These are phyloP conservation scores for Kryptolebias ocellatus DNA, from an alignment of 2,797 vertebrate genomes.

Conservation along the genomic window DNA sequence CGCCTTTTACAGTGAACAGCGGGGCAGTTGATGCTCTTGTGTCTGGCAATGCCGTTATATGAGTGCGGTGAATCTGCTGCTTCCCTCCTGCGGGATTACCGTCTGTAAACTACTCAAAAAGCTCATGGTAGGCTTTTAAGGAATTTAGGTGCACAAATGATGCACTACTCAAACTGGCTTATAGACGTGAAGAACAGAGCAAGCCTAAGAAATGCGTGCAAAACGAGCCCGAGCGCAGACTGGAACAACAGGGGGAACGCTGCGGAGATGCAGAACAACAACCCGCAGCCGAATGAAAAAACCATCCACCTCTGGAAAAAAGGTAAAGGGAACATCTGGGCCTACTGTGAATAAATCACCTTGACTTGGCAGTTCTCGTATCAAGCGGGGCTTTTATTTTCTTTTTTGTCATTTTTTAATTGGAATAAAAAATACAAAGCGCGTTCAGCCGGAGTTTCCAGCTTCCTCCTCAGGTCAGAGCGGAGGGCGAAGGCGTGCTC, in stretches of 20 bases:
- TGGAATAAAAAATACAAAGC: not conserved
- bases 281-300: constrained; percentile 44
- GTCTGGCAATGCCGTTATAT: constrained; percentile 39
- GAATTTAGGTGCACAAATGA: constrained; percentile 61
- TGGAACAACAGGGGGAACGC: constrained; percentile 56
- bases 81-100: constrained; percentile 18
- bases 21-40: constrained; percentile 19
- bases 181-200: constrained; percentile 77
- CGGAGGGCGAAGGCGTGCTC: constrained; percentile 80
- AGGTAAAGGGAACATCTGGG: constrained; percentile 65
- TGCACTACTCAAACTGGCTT: constrained; percentile 81
- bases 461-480: constrained; percentile 75
- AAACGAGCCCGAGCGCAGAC: constrained; percentile 57
- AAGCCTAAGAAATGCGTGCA: constrained; percentile 68
- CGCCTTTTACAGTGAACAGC: constrained; percentile 37
- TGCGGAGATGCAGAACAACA: constrained; percentile 59
- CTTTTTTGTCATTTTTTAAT: not conserved
- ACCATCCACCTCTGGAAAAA: constrained; percentile 65
- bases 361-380: not conserved
- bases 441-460: constrained; percentile 37
- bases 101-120: not conserved
- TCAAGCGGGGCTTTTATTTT: not conserved
- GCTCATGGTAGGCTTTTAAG: constrained; percentile 39
- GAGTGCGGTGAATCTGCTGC: constrained; percentile 23
- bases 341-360: constrained; percentile 29